Base-by-base conservation (phyloP, 1,140 invertebrate species). In the Drepana arcuata region DNA sequence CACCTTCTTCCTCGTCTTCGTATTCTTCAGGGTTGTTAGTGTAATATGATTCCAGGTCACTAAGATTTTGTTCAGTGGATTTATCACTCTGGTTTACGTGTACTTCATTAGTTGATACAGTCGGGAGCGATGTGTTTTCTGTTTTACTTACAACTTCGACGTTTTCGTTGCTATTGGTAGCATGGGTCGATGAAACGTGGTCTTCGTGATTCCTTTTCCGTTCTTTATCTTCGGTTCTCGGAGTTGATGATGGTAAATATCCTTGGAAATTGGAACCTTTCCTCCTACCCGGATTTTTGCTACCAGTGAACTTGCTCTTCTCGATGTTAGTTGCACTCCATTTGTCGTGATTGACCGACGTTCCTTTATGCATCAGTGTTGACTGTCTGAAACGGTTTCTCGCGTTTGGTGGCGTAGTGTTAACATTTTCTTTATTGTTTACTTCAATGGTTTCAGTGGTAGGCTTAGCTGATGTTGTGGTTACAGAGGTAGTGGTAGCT, bases 181-280 rank as follows among this genome's bases (percentile, higher is more conserved):
- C 5, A 15, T 14, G 7, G 3, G 13, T 35, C 2, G 34, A 14
- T n/a, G 7, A 23, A 24, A 12, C 47, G 36, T 35, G 51, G 24
- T 57, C 56, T 15, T 23, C 34, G 7, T 65, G 52, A 38, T 47
- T 52, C 57, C 45, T 35, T 42, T 47, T 44, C 25, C 21, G 39
- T 16, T 51, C 43, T 29, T 27, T 41, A 34, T 59, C 42, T 34
- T 53, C 48, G 11, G 14, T 41, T 38, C 27, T 53, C 11, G 50
- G 38, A 11, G 44, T 59, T 1, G 65, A 62, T 2, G 62, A 50
- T 14, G 59, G 50, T 36, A 58, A 14, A 37, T 82, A 72, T 14
- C 73, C 68, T 38, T 72, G 69, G 45, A 80, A 82, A 46, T 82
- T 82, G 3, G 78, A 78, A 6, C 61, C 67, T 46, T 72, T 73